Base-by-base conservation (phyloP, 2,797 vertebrate genomes). In the Basileuterus tristriatus region DNA sequence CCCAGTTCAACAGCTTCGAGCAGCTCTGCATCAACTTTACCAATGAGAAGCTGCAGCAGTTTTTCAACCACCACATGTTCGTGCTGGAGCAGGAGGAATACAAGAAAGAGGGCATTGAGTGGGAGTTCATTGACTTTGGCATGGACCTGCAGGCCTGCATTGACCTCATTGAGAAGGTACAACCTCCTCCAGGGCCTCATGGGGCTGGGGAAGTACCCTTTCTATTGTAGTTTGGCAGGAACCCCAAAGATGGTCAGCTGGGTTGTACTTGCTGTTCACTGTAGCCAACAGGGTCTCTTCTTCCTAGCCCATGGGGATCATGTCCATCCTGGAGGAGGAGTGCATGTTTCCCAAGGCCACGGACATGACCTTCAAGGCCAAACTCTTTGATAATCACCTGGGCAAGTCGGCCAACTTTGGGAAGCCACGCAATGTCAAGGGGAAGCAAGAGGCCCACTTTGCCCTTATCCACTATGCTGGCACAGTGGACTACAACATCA, bases 41-140 rank as follows among this genome's bases (percentile, higher is more conserved):
- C 92, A 98, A 98, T 0, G 98, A 99, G 97, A 99, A 93, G n/a
- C 22, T 93, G 70, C 91, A 93, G 22, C 91, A 93, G 59, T 93
- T 99, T 97, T 99, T 99, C 98, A 99, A 99, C 94, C 99, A 99
- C 82, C 99, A 99, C 98, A 99, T 99, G 99, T 99, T 99, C 16
- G 99, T 99, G 76, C 97, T 99, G 96, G 99, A 99, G 93, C 99
- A 99, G 88, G 99, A 99, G 41, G 99, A 99, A 85, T 99, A 99
- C 97, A 99, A 99, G 95, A 99, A 99, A 83, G 99, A 99, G 85
- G 99, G 99, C 6, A 99, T 99, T 1, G 99, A 99, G 34, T 99
- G 99, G 99, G 98, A 98, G 93, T 99, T 99, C 96, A 99, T 99
- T 2, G 99, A 99, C 98, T 99, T 99, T 2, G 99, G 99, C 70